phyloP scores from a whole-genome alignment of 1,140 invertebrate species.

The Hypsibius dujardini region DNA sequence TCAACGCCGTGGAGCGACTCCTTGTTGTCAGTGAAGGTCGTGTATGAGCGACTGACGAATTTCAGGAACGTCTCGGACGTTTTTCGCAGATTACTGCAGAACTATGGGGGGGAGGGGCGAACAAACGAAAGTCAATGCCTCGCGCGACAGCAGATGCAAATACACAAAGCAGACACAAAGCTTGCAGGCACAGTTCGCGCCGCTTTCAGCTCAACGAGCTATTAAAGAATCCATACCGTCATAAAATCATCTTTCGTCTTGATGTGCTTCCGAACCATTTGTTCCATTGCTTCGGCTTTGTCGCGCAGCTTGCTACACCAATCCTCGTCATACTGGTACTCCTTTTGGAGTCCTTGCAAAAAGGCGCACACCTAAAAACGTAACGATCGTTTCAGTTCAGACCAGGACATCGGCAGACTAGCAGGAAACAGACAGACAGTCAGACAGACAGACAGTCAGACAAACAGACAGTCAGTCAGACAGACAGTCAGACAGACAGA shows the following conservation, averaged over 20 bases:
- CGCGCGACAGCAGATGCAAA: too few relatives aligned
- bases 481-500: too few relatives aligned
- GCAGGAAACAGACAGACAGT: neutral
- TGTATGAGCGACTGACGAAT: neutral
- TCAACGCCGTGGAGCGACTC: neutral
- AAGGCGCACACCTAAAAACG: slow-evolving; percentile 61
- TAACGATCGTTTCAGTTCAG: slow-evolving; percentile 16
- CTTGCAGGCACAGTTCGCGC: too few relatives aligned
- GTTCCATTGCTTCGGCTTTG: slow-evolving; percentile 22
- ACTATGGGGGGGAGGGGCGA: neutral
- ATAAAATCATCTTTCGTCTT: slow-evolving; percentile 86
- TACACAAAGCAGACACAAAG: too few relatives aligned
- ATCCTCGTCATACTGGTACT: slow-evolving; percentile 86
- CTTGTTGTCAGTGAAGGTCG: neutral
- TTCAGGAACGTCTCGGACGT: neutral
- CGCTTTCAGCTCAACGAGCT: too few relatives aligned
- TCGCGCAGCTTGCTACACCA: slow-evolving; percentile 51
- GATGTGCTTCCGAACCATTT: slow-evolving; percentile 56
- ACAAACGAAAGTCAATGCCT: neutral
- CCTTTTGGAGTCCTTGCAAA: slow-evolving; percentile 76
- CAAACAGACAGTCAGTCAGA: neutral
- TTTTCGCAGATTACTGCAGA: neutral
- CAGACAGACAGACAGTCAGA: neutral
- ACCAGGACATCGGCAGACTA: slow-evolving; percentile 16
- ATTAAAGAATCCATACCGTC: slow-evolving; percentile 41